Evolutionary conservation across 2,113 vertebrate species (phyloP), one percentile per base, ranked within the genome.

Genomic region (Suncus etruscus): DNA sequence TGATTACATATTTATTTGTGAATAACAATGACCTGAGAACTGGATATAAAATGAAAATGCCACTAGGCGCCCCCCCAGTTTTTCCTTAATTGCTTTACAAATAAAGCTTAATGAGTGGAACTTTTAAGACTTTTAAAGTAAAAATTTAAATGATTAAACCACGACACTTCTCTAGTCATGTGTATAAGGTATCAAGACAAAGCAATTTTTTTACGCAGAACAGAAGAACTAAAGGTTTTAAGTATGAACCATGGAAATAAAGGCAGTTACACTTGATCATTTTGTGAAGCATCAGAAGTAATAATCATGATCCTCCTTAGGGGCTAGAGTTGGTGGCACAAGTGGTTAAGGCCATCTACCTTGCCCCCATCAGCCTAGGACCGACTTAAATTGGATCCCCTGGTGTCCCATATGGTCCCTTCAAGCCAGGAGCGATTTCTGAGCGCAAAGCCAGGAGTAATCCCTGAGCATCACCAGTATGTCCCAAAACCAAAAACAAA

Each of bases 241-340:
- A 66, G 11, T 24, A 51, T 73, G 29, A 94, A 54, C n/a, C 18
- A 58, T 61, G 29, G 0, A 94, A 94, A 91, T 68, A 24, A 78
- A n/a, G 91, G 82, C 68, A 84, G 1, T 4, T 39, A 0, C 87
- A 3, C 8, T 88, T 86, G 7, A 84, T 93, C 1, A 54, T 94
- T 94, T 96, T 92, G 0, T 90, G 92, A 48, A 68, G 22, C 29
- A 50, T 74, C 68, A 24, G 16, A 89, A 68, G 32, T 6, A 76
- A 86, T 63, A 90, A 95, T 94, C 50, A 94, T 83, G 45, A 0
- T 96, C 90, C 86, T 94, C 20, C 39, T 39, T 39, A 39, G 39
- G 39, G 39, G 39, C 39, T 39, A 5, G 39, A 39, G 39, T 5
- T 5, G 39, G 39, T 39, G 39, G 39, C 39, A 39, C 39, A 39